Conservation (phyloP, 2,888 invertebrate genomes). For the Spilarctia lutea region DNA sequence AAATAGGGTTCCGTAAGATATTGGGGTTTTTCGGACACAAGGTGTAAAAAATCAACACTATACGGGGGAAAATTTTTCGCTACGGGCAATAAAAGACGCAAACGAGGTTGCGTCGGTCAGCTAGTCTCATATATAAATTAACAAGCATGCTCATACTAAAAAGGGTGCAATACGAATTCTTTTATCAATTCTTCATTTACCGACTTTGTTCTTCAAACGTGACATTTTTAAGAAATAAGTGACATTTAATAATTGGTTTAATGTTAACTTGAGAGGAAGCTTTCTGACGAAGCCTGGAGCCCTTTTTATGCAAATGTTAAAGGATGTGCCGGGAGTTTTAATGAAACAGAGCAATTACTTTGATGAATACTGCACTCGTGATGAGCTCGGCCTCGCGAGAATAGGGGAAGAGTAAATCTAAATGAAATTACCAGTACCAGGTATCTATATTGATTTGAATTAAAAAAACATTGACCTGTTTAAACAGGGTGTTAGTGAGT, state of each 20-base stretch:
- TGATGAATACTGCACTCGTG: constrained; percentile 77
- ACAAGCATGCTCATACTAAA: not conserved
- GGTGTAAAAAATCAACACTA: too few species aligned
- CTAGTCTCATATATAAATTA: not conserved
- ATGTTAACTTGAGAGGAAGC: constrained; percentile 62
- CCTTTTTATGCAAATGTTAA: constrained; percentile 84
- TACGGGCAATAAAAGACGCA: too few species aligned
- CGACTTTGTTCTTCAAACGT: constrained; percentile 60
- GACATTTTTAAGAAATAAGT: constrained; percentile 60
- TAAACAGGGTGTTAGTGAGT: constrained; percentile 16
- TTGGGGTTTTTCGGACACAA: too few species aligned
- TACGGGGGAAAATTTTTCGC: too few species aligned
- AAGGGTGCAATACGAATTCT: not conserved
- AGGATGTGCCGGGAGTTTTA: constrained; percentile 82
- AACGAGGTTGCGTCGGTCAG: too few species aligned
- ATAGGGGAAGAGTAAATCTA: constrained; percentile 53
- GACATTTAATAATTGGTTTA: constrained; percentile 75
- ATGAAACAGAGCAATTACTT: constrained; percentile 82
- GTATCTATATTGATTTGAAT: constrained; percentile 67
- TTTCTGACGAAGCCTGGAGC: constrained; percentile 60
- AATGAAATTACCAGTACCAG: constrained; percentile 64
- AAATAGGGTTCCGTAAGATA: too few species aligned
- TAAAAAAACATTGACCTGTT: constrained; percentile 41
- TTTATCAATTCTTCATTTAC: constrained; percentile 32
- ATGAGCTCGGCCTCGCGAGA: constrained; percentile 58